Conservation (phyloP, 2,797 vertebrate species). For the Halcyon smyrnensis region DNA sequence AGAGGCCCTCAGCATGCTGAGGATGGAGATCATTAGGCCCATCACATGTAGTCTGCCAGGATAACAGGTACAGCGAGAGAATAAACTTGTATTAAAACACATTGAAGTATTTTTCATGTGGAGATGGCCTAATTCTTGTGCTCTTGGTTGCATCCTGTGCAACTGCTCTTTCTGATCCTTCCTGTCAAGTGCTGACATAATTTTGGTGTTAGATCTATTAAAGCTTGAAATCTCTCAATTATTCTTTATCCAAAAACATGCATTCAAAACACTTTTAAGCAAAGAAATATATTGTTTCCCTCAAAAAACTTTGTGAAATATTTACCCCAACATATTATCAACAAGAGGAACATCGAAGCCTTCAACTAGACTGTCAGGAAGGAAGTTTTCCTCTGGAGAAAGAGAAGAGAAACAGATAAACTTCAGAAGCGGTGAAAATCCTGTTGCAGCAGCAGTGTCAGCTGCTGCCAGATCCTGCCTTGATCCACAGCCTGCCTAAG, state of each 20-base stretch:
- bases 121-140: neutral
- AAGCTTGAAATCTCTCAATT: neutral
- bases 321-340: neutral
- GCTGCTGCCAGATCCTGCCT: neutral
- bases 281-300: neutral
- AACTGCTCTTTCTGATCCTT: neutral
- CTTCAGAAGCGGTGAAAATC: neutral
- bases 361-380: neutral
- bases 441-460: rapidly evolving
- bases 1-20: too few species aligned
- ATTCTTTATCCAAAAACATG: neutral
- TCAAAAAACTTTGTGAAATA: neutral
- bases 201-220: neutral
- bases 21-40: neutral
- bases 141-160: neutral
- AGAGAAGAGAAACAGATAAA: neutral
- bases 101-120: neutral
- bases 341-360: rapidly evolving
- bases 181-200: neutral
- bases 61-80: neutral
- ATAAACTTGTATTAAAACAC: neutral
- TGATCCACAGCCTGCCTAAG: neutral
- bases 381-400: neutral
- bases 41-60: neutral
- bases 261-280: neutral